phyloP scores from a whole-genome alignment of 2,888 invertebrate genomes.

The Leptinotarsa tumamoca region DNA sequence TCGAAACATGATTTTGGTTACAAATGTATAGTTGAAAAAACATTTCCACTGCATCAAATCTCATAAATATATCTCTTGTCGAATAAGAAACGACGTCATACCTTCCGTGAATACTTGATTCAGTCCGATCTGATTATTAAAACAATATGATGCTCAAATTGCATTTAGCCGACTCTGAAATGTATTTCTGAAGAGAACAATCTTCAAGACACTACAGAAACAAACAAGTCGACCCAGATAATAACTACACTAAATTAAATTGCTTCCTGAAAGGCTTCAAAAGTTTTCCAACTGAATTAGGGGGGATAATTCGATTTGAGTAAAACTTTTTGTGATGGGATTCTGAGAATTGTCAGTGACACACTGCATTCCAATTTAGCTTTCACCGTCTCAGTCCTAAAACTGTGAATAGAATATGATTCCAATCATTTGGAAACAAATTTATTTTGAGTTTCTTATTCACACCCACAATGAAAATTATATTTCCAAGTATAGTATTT shows the following conservation, averaged over 20 bases:
- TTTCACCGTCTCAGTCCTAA: too few species aligned
- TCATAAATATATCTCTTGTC: too few species aligned
- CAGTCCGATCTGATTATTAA: not conserved
- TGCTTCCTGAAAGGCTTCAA: not conserved
- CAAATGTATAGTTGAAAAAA: too few species aligned
- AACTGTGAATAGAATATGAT: not conserved
- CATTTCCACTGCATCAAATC: too few species aligned
- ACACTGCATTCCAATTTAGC: not conserved
- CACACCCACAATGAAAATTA: not conserved
- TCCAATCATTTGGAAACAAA: not conserved
- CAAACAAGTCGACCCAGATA: not conserved
- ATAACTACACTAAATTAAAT: not conserved
- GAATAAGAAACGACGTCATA: not conserved
- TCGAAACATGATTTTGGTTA: too few species aligned
- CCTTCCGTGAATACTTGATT: not conserved
- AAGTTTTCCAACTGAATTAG: slow-evolving; percentile 2
- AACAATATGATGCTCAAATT: not conserved
- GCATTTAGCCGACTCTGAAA: not conserved
- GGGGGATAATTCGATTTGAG: not conserved
- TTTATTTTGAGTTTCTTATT: not conserved
- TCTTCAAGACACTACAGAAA: not conserved
- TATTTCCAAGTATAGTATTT: not conserved
- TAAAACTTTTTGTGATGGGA: slow-evolving; percentile 5
- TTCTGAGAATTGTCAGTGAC: slow-evolving; percentile 3
- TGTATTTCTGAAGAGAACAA: not conserved